phyloP scores from a whole-genome alignment of 2,113 vertebrate species.

The Cinclus mexicanus region DNA sequence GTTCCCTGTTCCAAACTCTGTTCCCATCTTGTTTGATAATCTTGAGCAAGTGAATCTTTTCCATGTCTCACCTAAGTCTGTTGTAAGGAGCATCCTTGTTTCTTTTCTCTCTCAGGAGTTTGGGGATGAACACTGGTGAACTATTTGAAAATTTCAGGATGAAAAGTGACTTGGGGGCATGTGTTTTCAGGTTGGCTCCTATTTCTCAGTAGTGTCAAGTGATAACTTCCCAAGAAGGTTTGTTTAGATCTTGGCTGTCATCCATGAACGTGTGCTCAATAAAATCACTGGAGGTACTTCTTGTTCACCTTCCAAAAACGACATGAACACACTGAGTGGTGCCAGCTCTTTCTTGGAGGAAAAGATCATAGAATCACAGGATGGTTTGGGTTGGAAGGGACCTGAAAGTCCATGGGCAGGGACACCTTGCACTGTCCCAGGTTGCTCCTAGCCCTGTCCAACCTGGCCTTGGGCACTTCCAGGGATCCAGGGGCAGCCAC shows the following conservation, averaged over 20 bases:
- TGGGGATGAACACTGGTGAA: background rate
- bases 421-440: background rate
- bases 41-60: background rate
- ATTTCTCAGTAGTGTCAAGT: no score
- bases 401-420: background rate
- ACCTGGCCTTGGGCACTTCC: accelerated
- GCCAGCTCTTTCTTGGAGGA: background rate
- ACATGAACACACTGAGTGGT: background rate
- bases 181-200: background rate
- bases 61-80: background rate
- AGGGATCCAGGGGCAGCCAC: background rate
- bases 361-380: accelerated
- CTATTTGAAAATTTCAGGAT: background rate
- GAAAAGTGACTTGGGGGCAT: background rate
- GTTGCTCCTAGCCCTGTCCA: accelerated
- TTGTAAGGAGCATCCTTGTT: background rate
- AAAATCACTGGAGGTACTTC: background rate
- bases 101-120: background rate
- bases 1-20: background rate
- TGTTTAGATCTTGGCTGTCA: background rate
- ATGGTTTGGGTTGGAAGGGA: background rate
- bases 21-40: background rate
- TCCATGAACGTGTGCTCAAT: background rate
- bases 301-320: background rate
- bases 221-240: background rate